Evolutionary conservation across 2,113 vertebrate species (phyloP).

Genomic region (Chionis minor): DNA sequence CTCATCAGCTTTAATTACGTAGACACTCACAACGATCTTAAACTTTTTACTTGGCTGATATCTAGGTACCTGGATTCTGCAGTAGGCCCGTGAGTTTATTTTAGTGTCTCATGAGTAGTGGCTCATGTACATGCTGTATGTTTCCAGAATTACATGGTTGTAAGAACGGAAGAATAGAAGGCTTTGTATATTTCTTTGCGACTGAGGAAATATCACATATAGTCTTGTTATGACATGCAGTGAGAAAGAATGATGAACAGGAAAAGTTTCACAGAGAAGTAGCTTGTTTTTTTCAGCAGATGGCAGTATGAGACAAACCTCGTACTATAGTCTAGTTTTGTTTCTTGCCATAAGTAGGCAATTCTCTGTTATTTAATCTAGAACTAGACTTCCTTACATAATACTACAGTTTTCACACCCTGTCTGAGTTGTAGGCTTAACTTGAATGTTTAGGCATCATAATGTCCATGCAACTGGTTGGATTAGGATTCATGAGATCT

Average conservation of each 20-base stretch:
- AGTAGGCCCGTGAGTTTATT: neutral
- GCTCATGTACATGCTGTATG: neutral
- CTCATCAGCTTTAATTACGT: neutral
- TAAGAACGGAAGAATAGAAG: neutral
- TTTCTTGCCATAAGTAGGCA: neutral
- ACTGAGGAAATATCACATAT: neutral
- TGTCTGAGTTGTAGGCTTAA: neutral
- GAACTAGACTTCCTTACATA: neutral
- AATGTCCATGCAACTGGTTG: neutral
- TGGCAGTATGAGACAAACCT: slow-evolving; percentile 54
- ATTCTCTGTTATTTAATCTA: neutral
- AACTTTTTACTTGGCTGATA: neutral
- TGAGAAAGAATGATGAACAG: neutral
- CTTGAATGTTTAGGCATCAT: neutral
- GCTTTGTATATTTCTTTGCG: neutral
- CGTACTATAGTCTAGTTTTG: neutral
- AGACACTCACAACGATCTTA: neutral
- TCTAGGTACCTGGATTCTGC: neutral
- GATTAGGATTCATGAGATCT: neutral
- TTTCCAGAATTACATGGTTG: neutral
- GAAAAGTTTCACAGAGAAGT: neutral
- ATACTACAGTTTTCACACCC: neutral
- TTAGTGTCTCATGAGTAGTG: neutral
- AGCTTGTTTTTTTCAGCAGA: slow-evolving; percentile 56
- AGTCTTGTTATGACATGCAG: neutral